Conservation (phyloP, 30 jellyfish, hydroid and myxozoan genomes). For the Catostylus mosaicus region DNA sequence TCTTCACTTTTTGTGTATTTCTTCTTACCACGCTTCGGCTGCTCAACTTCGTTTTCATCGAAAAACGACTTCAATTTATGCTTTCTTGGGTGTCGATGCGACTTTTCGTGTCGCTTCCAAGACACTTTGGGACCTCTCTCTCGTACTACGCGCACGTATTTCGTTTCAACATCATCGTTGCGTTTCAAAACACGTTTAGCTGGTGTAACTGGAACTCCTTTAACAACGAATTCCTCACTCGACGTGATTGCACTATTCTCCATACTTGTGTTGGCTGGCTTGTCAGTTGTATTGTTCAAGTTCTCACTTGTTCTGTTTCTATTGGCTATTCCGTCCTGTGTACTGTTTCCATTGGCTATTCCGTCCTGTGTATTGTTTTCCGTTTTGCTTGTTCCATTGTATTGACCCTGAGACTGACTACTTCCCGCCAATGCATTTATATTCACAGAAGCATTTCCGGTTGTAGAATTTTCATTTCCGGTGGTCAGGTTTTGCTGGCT, state of each 20-base stretch:
- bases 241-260: neutral
- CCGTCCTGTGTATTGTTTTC: neutral
- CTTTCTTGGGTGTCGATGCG: neutral
- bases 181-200: constrained; percentile 11
- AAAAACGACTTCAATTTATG: neutral
- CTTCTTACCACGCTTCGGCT: neutral
- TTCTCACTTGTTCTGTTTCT: neutral
- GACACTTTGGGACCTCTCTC: neutral
- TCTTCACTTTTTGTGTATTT: constrained; percentile 28
- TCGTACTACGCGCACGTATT: neutral
- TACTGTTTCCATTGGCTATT: neutral
- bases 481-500: neutral
- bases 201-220: neutral
- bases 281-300: neutral
- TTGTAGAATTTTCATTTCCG: neutral
- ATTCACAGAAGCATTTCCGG: neutral
- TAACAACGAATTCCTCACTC: neutral
- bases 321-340: neutral
- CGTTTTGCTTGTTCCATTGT: neutral
- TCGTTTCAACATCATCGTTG: neutral
- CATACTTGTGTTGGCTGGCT: neutral
- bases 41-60: neutral
- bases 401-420: neutral
- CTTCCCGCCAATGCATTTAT: too few relatives aligned
- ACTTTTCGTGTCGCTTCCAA: neutral